These are phyloP conservation scores for Istiophorus platypterus DNA, from an alignment of 2,113 vertebrate genomes.

Conservation along the genomic window DNA sequence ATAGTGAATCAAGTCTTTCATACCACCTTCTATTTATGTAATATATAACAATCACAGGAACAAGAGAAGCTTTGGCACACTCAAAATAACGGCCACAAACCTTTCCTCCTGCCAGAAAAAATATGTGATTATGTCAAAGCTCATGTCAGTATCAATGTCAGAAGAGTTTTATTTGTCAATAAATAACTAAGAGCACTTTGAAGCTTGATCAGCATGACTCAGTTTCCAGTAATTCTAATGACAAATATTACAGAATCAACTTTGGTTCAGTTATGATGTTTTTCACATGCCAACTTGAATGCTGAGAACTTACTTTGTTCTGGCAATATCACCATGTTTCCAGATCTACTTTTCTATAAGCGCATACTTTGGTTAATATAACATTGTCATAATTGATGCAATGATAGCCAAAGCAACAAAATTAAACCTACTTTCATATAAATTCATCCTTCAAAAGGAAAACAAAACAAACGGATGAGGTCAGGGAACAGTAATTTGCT, in stretches of 20 bases:
- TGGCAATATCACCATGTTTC: neutral
- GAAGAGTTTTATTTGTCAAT: too few species aligned
- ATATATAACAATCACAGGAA: constrained; percentile 21
- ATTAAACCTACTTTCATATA: neutral
- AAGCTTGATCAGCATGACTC: neutral
- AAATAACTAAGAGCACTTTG: neutral
- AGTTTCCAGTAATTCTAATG: too few species aligned
- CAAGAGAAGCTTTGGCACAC: constrained; percentile 10
- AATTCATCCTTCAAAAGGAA: neutral
- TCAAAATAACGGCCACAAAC: neutral
- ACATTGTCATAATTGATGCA: neutral
- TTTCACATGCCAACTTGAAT: neutral
- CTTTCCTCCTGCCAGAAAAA: neutral
- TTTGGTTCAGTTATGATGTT: neutral
- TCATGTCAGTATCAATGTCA: neutral
- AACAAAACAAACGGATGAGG: neutral
- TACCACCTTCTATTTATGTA: neutral
- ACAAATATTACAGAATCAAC: neutral
- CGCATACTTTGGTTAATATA: neutral
- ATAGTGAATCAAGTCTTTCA: neutral
- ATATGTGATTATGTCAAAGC: neutral
- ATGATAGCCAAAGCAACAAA: neutral
- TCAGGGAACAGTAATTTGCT: neutral
- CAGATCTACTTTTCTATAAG: neutral
- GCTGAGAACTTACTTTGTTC: neutral